Conservation (phyloP, 2,797 vertebrate species). For the Pteropus rufus region DNA sequence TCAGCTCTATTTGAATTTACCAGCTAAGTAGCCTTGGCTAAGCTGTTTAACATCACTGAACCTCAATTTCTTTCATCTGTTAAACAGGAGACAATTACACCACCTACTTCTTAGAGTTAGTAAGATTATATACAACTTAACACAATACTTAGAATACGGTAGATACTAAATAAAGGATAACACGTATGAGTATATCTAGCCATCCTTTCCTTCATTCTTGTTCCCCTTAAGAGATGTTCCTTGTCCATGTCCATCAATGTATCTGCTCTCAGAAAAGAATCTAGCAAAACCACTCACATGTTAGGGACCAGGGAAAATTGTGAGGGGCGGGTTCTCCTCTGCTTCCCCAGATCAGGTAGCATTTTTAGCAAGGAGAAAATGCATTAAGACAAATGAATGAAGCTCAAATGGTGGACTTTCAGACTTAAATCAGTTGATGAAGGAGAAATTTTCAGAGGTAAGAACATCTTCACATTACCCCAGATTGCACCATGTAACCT, state of each 20-base stretch:
- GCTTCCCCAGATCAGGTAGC: background rate
- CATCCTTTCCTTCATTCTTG: background rate
- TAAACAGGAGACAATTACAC: background rate
- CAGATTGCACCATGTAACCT: background rate
- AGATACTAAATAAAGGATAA: background rate
- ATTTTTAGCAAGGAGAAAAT: slow-evolving; percentile 12
- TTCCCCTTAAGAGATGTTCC: background rate
- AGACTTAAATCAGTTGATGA: background rate
- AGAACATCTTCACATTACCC: background rate
- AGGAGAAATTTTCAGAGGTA: background rate
- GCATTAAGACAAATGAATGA: background rate
- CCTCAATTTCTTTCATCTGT: background rate
- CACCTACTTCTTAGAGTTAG: background rate
- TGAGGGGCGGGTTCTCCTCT: background rate
- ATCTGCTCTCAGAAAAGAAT: background rate
- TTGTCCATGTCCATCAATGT: background rate
- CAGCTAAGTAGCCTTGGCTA: background rate
- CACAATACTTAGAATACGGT: background rate
- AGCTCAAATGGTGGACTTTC: background rate
- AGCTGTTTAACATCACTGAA: background rate
- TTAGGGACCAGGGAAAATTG: background rate
- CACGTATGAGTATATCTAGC: background rate
- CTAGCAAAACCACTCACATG: background rate
- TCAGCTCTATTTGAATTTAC: background rate
- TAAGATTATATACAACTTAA: background rate